Evolutionary conservation across 2,797 vertebrate species (phyloP).

Genomic region (Chelmon rostratus): DNA sequence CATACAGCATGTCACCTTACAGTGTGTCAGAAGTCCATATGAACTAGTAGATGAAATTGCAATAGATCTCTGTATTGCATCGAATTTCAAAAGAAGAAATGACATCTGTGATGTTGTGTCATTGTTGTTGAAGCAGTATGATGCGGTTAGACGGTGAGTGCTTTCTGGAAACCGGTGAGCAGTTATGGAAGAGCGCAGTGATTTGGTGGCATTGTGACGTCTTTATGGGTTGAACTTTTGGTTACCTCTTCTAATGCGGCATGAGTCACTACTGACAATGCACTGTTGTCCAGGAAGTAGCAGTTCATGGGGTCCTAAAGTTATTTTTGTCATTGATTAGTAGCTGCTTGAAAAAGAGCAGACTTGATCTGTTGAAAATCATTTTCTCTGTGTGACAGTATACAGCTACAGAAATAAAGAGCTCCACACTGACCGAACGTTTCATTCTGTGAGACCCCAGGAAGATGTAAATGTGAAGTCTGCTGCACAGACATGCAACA

Average conservation of each 20-base stretch:
- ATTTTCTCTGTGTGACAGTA: neutral
- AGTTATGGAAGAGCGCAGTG: neutral
- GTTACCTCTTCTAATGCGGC: neutral
- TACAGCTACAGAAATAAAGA: neutral
- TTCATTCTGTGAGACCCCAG: neutral
- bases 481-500: slow-evolving; percentile 30
- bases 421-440: neutral
- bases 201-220: neutral
- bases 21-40: neutral
- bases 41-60: neutral
- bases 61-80: neutral
- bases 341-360: neutral
- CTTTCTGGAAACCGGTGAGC: neutral
- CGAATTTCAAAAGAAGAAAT: neutral
- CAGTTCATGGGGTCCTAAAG: neutral
- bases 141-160: neutral
- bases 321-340: neutral
- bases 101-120: neutral
- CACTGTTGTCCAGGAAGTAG: neutral
- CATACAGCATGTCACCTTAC: too few species aligned
- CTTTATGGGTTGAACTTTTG: neutral
- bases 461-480: slow-evolving; percentile 28
- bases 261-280: neutral
- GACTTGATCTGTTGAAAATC: neutral
- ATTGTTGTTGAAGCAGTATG: neutral